phyloP scores from a whole-genome alignment of 2,888 invertebrate species.

The Sarcophaga subvicina region DNA sequence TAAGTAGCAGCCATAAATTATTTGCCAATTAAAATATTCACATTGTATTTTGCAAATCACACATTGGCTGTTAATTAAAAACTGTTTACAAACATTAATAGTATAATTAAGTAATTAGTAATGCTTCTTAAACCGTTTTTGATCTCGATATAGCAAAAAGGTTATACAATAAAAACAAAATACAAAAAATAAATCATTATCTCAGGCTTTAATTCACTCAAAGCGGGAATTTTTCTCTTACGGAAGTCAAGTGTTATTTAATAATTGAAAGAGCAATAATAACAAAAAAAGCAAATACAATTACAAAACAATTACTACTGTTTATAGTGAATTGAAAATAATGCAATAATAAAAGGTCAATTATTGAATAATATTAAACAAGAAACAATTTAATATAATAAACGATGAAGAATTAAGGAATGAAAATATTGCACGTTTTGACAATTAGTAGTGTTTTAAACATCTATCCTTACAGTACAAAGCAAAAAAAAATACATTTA shows the following conservation, averaged over 20 bases:
- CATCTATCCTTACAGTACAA: too few relatives aligned
- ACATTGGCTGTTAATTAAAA: constrained; percentile 10
- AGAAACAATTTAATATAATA: too few relatives aligned
- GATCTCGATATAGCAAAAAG: constrained; percentile 18
- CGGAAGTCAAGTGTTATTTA: neutral
- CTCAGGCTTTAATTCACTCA: neutral
- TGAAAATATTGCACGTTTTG: too few relatives aligned
- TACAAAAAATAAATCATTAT: neutral
- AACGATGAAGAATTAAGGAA: too few relatives aligned
- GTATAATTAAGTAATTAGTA: constrained; percentile 19
- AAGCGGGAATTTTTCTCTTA: neutral
- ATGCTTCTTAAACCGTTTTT: neutral
- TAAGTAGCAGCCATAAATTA: neutral
- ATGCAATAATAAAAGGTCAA: too few relatives aligned
- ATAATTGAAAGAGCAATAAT: neutral
- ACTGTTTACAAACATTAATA: constrained; percentile 19
- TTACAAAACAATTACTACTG: too few relatives aligned
- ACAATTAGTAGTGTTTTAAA: too few relatives aligned
- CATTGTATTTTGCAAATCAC: constrained; percentile 14
- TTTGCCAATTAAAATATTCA: neutral
- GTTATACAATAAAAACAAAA: neutral
- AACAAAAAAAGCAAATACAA: neutral
- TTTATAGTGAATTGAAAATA: too few relatives aligned
- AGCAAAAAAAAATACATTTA: too few relatives aligned
- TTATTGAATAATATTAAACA: too few relatives aligned